These are phyloP conservation scores for Drosophila testacea DNA, from an alignment of 2,888 invertebrate species.

Conservation along the genomic window DNA sequence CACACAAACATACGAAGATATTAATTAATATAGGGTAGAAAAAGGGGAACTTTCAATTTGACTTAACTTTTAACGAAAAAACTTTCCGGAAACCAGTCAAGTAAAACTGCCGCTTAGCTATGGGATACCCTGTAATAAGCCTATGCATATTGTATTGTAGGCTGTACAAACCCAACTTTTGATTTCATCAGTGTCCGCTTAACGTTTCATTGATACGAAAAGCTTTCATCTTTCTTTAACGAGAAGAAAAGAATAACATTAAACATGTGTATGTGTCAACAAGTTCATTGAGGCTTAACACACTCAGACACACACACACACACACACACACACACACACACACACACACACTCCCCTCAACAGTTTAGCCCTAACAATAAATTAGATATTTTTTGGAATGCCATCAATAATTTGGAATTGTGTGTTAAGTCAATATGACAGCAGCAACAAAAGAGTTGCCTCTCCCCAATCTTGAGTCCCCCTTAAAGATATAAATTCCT, in stretches of 20 bases:
- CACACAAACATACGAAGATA: too few species aligned
- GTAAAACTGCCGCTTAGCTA: too few species aligned
- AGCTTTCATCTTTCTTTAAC: conserved; percentile 3
- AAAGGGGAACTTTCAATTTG: too few species aligned
- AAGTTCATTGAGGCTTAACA: conserved; percentile 53
- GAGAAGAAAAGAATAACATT: conserved; percentile 1
- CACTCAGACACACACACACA: conserved; percentile 13
- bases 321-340: not conserved
- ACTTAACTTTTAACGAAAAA: too few species aligned
- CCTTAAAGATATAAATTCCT: not conserved
- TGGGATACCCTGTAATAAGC: not conserved
- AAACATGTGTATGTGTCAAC: conserved; percentile 57
- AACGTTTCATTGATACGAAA: conserved; percentile 14
- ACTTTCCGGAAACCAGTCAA: too few species aligned
- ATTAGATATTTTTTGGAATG: conserved; percentile 58
- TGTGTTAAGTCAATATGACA: conserved; percentile 31
- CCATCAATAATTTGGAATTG: conserved; percentile 32
- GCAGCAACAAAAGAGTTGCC: conserved; percentile 16
- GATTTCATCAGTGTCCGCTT: conserved; percentile 30
- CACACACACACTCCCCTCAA: conserved; percentile 8
- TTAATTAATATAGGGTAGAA: too few species aligned
- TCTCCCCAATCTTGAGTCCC: not conserved
- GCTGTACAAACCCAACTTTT: not conserved
- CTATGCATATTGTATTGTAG: not conserved
- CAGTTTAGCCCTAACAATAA: conserved; percentile 42